Percentiles rank a stretch among this genome's conserved stretches.
phyloP scores from a whole-genome alignment of 2,888 invertebrate species.

The Cataglyphis albicans region DNA sequence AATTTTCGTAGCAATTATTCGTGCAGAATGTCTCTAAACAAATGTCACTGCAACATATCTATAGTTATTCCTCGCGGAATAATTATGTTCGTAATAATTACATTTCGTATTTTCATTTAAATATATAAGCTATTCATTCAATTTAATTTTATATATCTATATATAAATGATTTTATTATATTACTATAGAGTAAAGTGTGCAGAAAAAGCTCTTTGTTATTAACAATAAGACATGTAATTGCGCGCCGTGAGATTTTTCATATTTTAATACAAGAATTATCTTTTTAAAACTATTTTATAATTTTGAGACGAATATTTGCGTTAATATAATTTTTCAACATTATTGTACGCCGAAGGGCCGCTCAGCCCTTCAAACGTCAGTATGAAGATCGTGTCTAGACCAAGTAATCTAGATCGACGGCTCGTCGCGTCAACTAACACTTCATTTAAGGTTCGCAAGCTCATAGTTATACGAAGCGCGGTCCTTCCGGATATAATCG shows the following conservation, averaged over 20 bases:
- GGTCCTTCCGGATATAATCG: slow-evolving; percentile 67
- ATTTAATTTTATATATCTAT: neutral
- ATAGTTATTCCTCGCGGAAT: neutral
- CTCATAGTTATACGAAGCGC: slow-evolving; percentile 43
- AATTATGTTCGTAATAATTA: neutral
- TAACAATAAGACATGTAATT: neutral
- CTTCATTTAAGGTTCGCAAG: slow-evolving; percentile 55
- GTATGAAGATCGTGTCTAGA: slow-evolving; percentile 41
- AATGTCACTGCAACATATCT: neutral
- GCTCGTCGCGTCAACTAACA: slow-evolving; percentile 62
- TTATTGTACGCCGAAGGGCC: neutral
- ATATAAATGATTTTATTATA: neutral
- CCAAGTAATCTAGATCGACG: slow-evolving; percentile 56
- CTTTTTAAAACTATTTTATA: neutral
- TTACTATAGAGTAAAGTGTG: neutral
- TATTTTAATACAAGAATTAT: neutral
- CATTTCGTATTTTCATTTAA: neutral
- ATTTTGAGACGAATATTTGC: slow-evolving; percentile 7
- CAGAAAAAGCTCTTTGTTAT: neutral
- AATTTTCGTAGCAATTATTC: slow-evolving; percentile 1
- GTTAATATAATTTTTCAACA: slow-evolving; percentile 11
- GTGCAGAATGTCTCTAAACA: neutral
- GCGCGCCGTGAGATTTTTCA: neutral
- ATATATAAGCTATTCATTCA: neutral
- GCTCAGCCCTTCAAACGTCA: slow-evolving; percentile 27